Conservation (phyloP, 2,113 vertebrate genomes). For the Hippocampus zosterae region DNA sequence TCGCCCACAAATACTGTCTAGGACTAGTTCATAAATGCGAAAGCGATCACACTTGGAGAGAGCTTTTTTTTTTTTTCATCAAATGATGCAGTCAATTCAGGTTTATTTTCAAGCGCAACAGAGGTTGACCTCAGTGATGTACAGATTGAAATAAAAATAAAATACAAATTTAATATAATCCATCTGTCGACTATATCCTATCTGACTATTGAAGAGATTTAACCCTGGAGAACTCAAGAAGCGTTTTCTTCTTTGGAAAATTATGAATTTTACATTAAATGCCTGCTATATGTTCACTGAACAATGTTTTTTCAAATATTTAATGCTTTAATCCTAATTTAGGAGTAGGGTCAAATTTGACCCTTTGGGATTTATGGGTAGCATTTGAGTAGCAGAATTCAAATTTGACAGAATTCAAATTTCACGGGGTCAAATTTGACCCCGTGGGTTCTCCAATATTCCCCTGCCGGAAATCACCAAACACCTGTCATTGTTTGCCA, state of each 20-base stretch:
- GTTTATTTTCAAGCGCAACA: background rate
- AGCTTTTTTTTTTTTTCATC: background rate
- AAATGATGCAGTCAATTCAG: background rate
- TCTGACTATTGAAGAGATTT: background rate
- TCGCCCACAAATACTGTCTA: conserved; percentile 18
- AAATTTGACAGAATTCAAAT: too few species aligned
- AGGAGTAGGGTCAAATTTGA: too few species aligned
- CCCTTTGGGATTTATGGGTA: too few species aligned
- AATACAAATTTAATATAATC: background rate
- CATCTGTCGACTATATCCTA: background rate
- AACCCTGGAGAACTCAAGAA: too few species aligned
- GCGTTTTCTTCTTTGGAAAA: too few species aligned
- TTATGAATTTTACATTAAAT: too few species aligned
- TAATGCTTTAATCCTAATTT: too few species aligned
- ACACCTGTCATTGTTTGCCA: background rate
- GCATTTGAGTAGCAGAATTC: too few species aligned
- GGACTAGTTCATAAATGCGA: conserved; percentile 29
- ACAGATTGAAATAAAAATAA: background rate
- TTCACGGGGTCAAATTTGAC: too few species aligned
- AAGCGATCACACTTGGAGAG: conserved; percentile 2
- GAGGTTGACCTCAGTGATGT: background rate
- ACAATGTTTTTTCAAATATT: too few species aligned
- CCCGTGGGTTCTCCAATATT: background rate
- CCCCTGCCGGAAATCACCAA: background rate
- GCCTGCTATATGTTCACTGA: too few species aligned